Evolutionary conservation across 1,140 invertebrate species (phyloP).

Genomic region (Cylas formicarius): DNA sequence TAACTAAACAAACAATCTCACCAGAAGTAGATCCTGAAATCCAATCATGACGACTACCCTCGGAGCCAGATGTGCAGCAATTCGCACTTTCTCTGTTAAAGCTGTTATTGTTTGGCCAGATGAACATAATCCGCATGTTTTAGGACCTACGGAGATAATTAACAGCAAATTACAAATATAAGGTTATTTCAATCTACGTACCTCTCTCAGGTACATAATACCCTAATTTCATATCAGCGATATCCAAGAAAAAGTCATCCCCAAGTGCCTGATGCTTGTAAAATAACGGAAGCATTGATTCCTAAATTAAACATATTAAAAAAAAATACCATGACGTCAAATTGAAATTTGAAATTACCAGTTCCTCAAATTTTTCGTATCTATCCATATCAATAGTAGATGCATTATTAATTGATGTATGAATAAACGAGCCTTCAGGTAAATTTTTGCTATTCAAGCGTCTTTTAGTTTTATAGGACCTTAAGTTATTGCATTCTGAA

Average conservation of each 20-base stretch:
- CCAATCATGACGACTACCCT: slow-evolving; percentile 30
- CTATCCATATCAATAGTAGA: slow-evolving; percentile 7
- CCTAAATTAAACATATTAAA: slow-evolving; percentile 15
- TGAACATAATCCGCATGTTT: slow-evolving; percentile 23
- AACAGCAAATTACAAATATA: too few species aligned
- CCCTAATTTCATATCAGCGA: slow-evolving; percentile 28
- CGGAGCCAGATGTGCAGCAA: slow-evolving; percentile 21
- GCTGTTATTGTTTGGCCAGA: slow-evolving; percentile 21
- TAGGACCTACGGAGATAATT: slow-evolving; percentile 17
- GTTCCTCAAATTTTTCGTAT: slow-evolving; percentile 25
- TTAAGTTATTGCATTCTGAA: background rate
- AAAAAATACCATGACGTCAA: background rate
- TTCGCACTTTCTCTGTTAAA: slow-evolving; percentile 23
- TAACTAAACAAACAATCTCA: slow-evolving; percentile 6
- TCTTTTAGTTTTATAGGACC: slow-evolving; percentile 13
- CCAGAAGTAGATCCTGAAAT: slow-evolving; percentile 25
- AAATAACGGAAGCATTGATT: slow-evolving; percentile 27
- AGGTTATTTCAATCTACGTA: slow-evolving; percentile 7
- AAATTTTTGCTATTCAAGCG: slow-evolving; percentile 15
- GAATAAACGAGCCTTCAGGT: slow-evolving; percentile 21
- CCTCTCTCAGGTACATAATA: slow-evolving; percentile 28
- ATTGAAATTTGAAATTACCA: slow-evolving; percentile 16
- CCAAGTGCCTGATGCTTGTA: slow-evolving; percentile 31
- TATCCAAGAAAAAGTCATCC: slow-evolving; percentile 31
- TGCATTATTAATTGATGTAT: slow-evolving; percentile 21